Base-by-base conservation (phyloP, 2,797 vertebrate genomes). In the Scolopax bukidnonensis region DNA sequence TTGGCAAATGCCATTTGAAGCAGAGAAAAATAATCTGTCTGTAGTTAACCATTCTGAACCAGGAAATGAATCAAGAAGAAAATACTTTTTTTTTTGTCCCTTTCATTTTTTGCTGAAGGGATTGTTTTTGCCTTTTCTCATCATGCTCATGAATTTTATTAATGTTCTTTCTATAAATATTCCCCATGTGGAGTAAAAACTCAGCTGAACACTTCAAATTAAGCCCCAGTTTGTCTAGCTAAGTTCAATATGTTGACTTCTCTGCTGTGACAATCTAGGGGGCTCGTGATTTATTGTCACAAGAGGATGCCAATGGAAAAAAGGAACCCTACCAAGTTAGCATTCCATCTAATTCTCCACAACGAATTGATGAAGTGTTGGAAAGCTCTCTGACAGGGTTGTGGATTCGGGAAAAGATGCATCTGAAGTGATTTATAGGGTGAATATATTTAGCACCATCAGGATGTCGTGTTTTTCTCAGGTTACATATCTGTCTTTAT, bases 361-460 rank as follows among this genome's bases (percentile, higher is more conserved):
- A 93, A 32, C 25, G 80, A 93, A 89, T 50, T 79, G 51, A 87
- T 90, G 41, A 92, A 61, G 19, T 78, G 61, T 75, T 91, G 64
- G 32, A 89, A 97, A 89, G 51, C 23, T 50, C 45, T 50, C 54
- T 89, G 68, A 57, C 33, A 78, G 25, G 8, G 17, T 30, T 85
- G 40, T 51, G 32, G 73, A 87, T 87, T 80, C 81, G 83, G 30
- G 64, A 65, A 47, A 75, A 69, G 48, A 87, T 16, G 6, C 28
- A 87, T 92, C 38, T 41, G 32, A 91, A 94, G 12, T 48, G 23
- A 84, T 84, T 86, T 93, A 78, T 20, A 45, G 38, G 14, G 12
- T 78, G 54, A 73, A 71, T 81, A 78, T 83, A 83, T 68, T 78
- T 93, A 91, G 27, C 13, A 74, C 5, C 13, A 81, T 57, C 2